Base-by-base conservation (phyloP, 2,888 invertebrate species). In the Cephus spinipes region DNA sequence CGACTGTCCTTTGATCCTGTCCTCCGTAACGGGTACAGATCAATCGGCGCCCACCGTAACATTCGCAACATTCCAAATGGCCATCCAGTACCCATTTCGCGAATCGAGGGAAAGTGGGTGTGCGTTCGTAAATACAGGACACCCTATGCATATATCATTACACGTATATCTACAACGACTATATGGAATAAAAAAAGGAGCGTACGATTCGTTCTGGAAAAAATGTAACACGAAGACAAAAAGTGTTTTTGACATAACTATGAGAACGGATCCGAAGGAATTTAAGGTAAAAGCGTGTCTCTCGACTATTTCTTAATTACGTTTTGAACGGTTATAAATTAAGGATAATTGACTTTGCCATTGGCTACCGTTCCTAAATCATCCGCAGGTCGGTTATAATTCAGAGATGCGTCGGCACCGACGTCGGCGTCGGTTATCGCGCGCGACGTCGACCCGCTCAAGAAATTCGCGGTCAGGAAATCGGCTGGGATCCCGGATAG, bases 401-500 rank as follows among this genome's bases (percentile, higher is more conserved):
- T 71, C 32, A 31, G 15, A 31, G 31, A 32, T 9, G 31, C 32
- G 71, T 71, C 71, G 71, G 31, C 71, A 32, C 71, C 71, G 73
- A 76, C 73, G 69, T 77, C 74, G 68, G 71, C 73, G 76, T 73
- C 77, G 81, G 81, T 80, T 78, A 77, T 79, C 80, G 80, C 77
- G 40, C 30, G 76, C 55, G 55, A 55, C 55, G 55, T 55, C 23
- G 55, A 55, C 23, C 23, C 15, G 23, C 23, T 23, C 23, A 9
- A 55, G 2, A 55, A 55, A 55, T 55, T 55, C 55, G 55, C 55
- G 69, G 73, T 35, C 73, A 71, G 35, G 79, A 84, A 85, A 86
- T 85, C 84, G 85, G 23, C 55, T 2, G 84, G 82, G 83, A 82
- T 84, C 83, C 55, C 23, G 55, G 84, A 83, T 76, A 82, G 77